Evolutionary conservation across 2,113 vertebrate species (phyloP), one percentile per base, ranked within the genome.

Genomic region (Aptenodytes forsteri): DNA sequence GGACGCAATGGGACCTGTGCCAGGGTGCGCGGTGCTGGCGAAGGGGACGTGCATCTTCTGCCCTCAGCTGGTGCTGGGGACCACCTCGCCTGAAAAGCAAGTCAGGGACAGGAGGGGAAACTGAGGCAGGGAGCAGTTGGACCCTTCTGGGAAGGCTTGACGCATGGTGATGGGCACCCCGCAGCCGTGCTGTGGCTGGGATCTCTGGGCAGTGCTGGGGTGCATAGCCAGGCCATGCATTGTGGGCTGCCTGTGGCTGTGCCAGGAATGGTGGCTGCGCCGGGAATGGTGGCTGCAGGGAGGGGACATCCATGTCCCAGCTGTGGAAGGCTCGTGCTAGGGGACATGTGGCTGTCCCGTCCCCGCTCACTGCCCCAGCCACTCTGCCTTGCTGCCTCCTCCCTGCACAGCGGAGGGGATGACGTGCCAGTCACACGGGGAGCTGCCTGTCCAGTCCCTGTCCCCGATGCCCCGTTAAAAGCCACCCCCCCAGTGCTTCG

Each of bases 21-120:
- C 1, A 6, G 13, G 26, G 42, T 0, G 5, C 1, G 1, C 1
- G 12, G 22, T 72, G 59, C 16, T 80, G 72, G 36, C 2, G 1
- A 76, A 56, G 40, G 38, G 59, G 27, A 18, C 4, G 0, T 58
- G 42, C 2, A 1, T 71, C 29, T 54, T 52, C 62, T 56, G 29
- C 21, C 52, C 19, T 73, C 30, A 27, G 12, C 18, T 75, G 16
- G 3, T 32, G 52, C 38, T 55, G 34, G 54, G 46, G 14, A 54
- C 15, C 4, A 40, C 29, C 10, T 14, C 4, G 15, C 54, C 58
- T 66, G 46, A 49, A 27, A 65, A 94, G 7, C 30, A 59, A 40
- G 56, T 38, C 23, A 11, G 36, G 85, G 54, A 6, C 14, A 29
- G 40, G 55, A 81, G 59, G 59, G 42, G 64, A 84, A 91, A 84